phyloP scores from a whole-genome alignment of 2,797 vertebrate genomes.

The Emys orbicularis region DNA sequence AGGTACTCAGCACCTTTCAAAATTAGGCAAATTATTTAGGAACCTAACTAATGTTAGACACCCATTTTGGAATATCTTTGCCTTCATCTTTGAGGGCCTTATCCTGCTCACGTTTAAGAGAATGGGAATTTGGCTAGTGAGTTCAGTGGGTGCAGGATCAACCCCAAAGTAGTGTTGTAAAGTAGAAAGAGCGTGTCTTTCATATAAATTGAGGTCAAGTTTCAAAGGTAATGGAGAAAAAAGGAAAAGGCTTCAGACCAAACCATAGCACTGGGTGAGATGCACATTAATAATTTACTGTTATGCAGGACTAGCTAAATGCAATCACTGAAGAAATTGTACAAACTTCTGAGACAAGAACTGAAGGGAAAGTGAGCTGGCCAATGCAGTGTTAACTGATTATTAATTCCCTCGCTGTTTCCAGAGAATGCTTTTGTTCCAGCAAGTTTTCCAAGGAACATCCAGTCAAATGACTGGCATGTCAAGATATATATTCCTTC shows the following conservation, averaged over 20 bases:
- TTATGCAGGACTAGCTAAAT: too few relatives aligned
- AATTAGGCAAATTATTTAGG: background rate
- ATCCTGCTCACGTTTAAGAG: background rate
- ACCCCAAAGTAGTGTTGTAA: background rate
- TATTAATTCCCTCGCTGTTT: too few relatives aligned
- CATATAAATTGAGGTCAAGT: background rate
- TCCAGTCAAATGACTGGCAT: too few relatives aligned
- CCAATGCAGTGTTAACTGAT: too few relatives aligned
- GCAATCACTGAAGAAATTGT: too few relatives aligned
- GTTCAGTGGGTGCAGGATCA: background rate
- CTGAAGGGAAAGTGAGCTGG: too few relatives aligned
- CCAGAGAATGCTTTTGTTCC: too few relatives aligned
- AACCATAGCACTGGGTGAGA: background rate
- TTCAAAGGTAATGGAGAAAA: background rate
- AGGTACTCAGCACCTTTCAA: background rate
- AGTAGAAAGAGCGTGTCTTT: background rate
- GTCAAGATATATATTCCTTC: too few relatives aligned
- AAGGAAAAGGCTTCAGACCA: background rate
- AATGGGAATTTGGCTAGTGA: background rate
- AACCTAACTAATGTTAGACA: background rate
- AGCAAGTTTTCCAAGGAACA: too few relatives aligned
- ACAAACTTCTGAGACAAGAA: too few relatives aligned
- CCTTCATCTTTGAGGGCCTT: background rate
- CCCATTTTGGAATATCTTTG: background rate
- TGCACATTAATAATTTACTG: background rate